Percentiles rank a stretch among this genome's conserved stretches.
phyloP scores from a whole-genome alignment of 92 coral and sea anemone species.

The Palythoa grandis region DNA sequence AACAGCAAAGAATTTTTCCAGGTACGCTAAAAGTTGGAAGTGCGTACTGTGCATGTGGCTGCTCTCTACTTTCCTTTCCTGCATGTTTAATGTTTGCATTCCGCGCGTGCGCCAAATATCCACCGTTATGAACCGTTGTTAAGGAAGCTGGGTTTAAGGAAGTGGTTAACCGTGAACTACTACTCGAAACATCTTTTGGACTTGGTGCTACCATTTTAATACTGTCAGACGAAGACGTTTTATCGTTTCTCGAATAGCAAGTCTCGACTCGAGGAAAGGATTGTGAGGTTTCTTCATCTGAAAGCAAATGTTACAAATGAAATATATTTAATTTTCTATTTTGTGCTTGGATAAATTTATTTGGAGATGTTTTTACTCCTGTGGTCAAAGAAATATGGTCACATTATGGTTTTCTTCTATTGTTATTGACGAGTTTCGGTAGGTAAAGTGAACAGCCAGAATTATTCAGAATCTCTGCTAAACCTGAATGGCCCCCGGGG shows the following conservation, averaged over 20 bases:
- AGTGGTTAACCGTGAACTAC: constrained; percentile 11
- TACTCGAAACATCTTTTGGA: background rate
- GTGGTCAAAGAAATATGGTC: no score
- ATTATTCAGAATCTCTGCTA: no score
- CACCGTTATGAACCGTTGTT: constrained; percentile 6
- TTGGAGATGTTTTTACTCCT: no score
- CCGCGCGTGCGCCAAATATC: background rate
- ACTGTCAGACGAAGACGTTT: background rate
- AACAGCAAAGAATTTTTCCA: background rate
- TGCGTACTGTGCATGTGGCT: background rate
- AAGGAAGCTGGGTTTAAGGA: background rate
- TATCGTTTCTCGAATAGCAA: constrained; percentile 61
- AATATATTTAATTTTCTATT: background rate
- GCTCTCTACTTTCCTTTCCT: constrained; percentile 9
- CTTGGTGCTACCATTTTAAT: constrained; percentile 7
- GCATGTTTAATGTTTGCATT: background rate
- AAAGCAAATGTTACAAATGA: background rate
- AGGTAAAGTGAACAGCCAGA: no score
- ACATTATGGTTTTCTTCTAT: no score
- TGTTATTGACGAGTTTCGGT: no score
- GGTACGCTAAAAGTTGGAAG: background rate
- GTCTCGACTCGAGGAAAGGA: constrained; percentile 68
- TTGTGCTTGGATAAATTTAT: no score
- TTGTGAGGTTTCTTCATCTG: constrained; percentile 21
- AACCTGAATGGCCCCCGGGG: no score